These are phyloP conservation scores for Mallotus villosus DNA, from an alignment of 2,797 vertebrate genomes.

Conservation along the genomic window DNA sequence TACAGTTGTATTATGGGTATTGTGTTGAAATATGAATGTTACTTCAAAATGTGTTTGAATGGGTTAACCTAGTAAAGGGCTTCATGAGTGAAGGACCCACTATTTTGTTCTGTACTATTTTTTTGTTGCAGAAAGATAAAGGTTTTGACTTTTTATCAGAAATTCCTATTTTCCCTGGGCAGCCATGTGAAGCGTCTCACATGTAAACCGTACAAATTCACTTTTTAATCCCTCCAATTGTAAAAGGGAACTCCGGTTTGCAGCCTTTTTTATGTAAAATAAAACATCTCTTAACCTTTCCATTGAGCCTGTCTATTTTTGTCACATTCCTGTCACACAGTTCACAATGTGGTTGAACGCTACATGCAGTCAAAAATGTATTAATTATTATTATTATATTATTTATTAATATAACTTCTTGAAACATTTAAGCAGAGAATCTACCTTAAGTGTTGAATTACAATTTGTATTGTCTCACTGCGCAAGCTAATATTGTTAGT, in stretches of 20 bases:
- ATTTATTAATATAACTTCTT: too few relatives aligned
- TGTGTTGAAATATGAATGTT: constrained; percentile 84
- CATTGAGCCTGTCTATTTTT: constrained; percentile 43
- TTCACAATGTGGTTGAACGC: too few relatives aligned
- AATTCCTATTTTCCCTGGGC: constrained; percentile 65
- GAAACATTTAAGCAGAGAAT: too few relatives aligned
- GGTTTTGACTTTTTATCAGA: constrained; percentile 62
- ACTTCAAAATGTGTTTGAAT: constrained; percentile 80
- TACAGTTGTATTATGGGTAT: constrained; percentile 78
- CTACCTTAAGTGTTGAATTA: too few relatives aligned
- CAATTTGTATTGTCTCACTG: background rate
- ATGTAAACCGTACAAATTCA: constrained; percentile 76
- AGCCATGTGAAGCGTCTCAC: constrained; percentile 73
- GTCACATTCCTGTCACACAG: constrained; percentile 18
- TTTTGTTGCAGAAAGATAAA: constrained; percentile 76
- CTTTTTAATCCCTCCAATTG: constrained; percentile 82
- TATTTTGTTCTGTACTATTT: constrained; percentile 60
- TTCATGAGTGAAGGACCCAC: constrained; percentile 74
- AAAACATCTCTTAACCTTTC: constrained; percentile 84
- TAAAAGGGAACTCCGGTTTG: constrained; percentile 85
- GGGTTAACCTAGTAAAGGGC: constrained; percentile 76
- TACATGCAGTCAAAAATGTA: too few relatives aligned
- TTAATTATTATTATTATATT: too few relatives aligned
- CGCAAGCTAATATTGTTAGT: too few relatives aligned
- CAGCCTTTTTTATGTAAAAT: constrained; percentile 96